phyloP scores from a whole-genome alignment of 2,888 invertebrate species.

The Eilema depressum region DNA sequence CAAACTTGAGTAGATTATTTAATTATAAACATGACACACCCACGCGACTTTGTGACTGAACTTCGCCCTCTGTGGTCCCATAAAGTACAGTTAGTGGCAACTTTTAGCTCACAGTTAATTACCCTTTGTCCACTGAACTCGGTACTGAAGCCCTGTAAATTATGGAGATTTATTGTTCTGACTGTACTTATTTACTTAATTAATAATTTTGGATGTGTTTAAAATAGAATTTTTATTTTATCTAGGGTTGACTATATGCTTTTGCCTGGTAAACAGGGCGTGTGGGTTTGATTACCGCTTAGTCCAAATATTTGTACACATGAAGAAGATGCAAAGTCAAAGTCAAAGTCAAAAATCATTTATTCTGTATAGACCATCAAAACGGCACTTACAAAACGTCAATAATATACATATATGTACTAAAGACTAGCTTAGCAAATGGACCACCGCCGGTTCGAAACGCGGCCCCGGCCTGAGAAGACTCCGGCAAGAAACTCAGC shows the following conservation, averaged over 20 bases:
- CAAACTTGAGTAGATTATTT: background rate
- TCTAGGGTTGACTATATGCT: background rate
- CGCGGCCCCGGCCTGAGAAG: too few relatives aligned
- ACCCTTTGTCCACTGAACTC: conserved; percentile 10
- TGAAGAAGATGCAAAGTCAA: too few relatives aligned
- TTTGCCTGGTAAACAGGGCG: too few relatives aligned
- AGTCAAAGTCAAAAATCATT: too few relatives aligned
- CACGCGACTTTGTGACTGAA: background rate
- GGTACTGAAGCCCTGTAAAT: conserved; percentile 32
- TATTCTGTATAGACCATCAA: too few relatives aligned
- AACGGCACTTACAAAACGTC: too few relatives aligned
- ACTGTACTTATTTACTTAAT: conserved; percentile 6
- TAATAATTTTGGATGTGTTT: background rate
- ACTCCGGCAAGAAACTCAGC: too few relatives aligned
- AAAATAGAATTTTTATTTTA: background rate
- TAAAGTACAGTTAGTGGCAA: conserved; percentile 23
- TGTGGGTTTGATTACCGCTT: too few relatives aligned
- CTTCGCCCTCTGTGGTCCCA: conserved; percentile 3
- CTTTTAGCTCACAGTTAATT: conserved; percentile 40
- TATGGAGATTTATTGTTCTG: conserved; percentile 20
- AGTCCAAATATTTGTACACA: too few relatives aligned
- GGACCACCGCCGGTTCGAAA: too few relatives aligned
- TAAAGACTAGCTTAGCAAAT: too few relatives aligned
- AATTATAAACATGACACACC: background rate
- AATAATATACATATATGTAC: too few relatives aligned